A percentile compares a stretch with the other conserved stretches of the same genome.
These are phyloP conservation scores for Anthopleura sola DNA, from an alignment of 64 coral and sea anemone genomes.

Conservation along the genomic window DNA sequence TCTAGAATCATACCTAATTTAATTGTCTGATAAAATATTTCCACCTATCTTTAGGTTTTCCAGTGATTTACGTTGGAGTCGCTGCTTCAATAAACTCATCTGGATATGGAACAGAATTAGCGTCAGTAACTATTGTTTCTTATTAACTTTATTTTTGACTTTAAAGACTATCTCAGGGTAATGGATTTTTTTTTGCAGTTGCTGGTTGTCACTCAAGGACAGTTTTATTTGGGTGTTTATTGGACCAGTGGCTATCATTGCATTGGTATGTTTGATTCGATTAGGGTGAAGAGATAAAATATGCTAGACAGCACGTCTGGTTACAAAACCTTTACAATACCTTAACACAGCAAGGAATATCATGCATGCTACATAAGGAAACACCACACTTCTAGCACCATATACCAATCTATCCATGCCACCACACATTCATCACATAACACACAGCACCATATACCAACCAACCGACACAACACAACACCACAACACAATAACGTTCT, in stretches of 20 bases:
- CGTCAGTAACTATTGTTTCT: neutral
- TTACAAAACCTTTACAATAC: too few species aligned
- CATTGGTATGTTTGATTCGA: slow-evolving; percentile 9
- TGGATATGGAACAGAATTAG: slow-evolving; percentile 21
- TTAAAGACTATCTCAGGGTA: too few species aligned
- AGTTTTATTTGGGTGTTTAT: slow-evolving; percentile 49
- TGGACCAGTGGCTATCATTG: slow-evolving; percentile 31
- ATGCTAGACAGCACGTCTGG: neutral
- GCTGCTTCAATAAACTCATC: slow-evolving; percentile 8
- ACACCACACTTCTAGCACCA: too few species aligned
- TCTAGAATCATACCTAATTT: too few species aligned
- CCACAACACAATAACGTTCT: too few species aligned
- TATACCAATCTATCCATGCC: too few species aligned
- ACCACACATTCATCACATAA: too few species aligned
- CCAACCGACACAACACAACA: too few species aligned
- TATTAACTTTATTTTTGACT: neutral
- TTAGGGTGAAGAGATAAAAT: neutral
- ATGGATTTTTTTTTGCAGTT: slow-evolving; percentile 3
- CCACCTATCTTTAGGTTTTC: neutral
- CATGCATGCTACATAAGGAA: too few species aligned
- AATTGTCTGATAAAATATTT: too few species aligned
- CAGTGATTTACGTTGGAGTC: slow-evolving; percentile 21
- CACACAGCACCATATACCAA: too few species aligned
- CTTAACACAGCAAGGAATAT: too few species aligned
- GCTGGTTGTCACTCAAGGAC: slow-evolving; percentile 43